phyloP scores from a whole-genome alignment of 2,888 invertebrate genomes.

The Orthonevra nobilis region DNA sequence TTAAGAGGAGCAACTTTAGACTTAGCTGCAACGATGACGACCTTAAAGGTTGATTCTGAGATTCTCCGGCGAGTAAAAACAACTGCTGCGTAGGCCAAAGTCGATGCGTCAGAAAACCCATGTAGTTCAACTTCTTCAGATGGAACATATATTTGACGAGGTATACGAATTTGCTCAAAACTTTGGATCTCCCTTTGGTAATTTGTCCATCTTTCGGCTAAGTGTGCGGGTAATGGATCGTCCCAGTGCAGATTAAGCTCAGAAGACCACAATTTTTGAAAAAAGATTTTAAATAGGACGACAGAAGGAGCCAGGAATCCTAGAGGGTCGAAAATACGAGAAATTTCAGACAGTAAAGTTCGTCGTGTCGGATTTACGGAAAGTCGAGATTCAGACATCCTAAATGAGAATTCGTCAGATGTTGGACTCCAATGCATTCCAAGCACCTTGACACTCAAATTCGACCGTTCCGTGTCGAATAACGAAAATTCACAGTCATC shows the following conservation, averaged over 20 bases:
- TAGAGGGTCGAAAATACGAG: conserved; percentile 7
- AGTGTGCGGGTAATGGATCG: background rate
- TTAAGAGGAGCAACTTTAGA: background rate
- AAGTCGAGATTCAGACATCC: no score
- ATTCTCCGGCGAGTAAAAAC: background rate
- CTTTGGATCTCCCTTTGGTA: background rate
- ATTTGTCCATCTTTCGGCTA: background rate
- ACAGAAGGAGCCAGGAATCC: conserved; percentile 3
- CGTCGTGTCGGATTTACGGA: no score
- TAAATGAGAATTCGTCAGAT: no score
- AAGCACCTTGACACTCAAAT: no score
- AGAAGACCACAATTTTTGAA: conserved; percentile 4
- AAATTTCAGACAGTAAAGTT: no score
- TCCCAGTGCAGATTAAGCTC: background rate
- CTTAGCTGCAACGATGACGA: background rate
- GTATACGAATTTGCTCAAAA: background rate
- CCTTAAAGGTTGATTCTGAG: background rate
- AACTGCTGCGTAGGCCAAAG: background rate
- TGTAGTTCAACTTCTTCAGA: background rate
- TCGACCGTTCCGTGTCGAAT: no score
- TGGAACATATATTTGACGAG: background rate
- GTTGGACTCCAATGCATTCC: no score
- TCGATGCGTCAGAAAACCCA: no score
- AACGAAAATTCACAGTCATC: no score
- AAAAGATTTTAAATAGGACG: background rate